phyloP scores from a whole-genome alignment of 2,113 vertebrate genomes.

The Balaeniceps rex region DNA sequence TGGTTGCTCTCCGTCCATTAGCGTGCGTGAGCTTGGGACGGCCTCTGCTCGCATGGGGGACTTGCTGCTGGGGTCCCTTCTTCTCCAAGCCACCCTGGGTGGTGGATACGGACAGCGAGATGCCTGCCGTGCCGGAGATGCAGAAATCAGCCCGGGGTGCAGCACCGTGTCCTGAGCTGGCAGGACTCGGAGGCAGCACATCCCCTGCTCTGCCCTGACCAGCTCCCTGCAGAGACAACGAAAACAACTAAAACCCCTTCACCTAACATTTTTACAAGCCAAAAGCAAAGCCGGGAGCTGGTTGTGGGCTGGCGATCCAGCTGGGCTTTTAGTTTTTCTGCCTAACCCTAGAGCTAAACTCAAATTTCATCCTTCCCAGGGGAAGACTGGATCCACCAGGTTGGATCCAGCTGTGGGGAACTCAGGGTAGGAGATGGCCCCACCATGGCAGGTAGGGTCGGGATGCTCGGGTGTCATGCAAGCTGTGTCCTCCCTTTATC shows the following conservation, averaged over 20 bases:
- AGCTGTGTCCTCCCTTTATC: not conserved
- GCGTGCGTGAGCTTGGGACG: not conserved
- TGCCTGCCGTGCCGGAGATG: not conserved
- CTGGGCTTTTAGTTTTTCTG: not conserved
- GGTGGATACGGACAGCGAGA: not conserved
- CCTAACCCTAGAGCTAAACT: not conserved
- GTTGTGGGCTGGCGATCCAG: fast-evolving
- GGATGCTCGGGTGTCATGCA: not conserved
- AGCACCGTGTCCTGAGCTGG: not conserved
- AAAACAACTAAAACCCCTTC: not conserved
- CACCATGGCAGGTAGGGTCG: fast-evolving
- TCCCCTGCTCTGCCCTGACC: not conserved
- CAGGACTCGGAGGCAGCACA: not conserved
- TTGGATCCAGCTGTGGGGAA: not conserved
- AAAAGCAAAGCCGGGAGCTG: fast-evolving
- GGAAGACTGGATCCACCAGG: not conserved
- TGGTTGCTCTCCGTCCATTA: not conserved
- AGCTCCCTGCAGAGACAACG: too few species aligned
- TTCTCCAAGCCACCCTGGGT: too few species aligned
- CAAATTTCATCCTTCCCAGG: not conserved
- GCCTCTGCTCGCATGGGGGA: fast-evolving
- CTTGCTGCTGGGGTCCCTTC: not conserved
- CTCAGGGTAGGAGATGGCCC: not conserved
- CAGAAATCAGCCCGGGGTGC: not conserved
- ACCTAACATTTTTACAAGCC: not conserved